Conservation (phyloP, 2,888 invertebrate species). For the Tenthredo amoena region DNA sequence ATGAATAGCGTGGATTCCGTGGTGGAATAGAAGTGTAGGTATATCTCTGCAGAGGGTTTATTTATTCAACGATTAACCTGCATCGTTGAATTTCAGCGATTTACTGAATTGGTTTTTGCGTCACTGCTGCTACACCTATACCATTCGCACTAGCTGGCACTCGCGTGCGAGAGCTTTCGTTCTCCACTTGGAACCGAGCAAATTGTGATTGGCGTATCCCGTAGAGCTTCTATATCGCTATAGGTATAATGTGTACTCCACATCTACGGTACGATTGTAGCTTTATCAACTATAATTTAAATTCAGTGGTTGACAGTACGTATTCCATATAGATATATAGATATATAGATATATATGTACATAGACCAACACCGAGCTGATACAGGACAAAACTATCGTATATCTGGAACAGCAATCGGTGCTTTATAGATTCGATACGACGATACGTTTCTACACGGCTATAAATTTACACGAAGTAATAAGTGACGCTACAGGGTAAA, state of each 20-base stretch:
- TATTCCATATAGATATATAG: background rate
- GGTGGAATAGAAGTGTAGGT: background rate
- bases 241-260: background rate
- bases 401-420: slow-evolving; percentile 14
- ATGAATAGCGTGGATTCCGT: background rate
- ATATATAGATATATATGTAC: too few species aligned
- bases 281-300: slow-evolving; percentile 27
- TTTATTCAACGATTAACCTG: slow-evolving; percentile 36
- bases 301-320: slow-evolving; percentile 11
- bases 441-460: background rate
- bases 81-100: background rate
- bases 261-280: background rate
- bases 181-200: background rate
- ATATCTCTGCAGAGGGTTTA: background rate
- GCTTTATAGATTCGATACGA: background rate
- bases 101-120: slow-evolving; percentile 33
- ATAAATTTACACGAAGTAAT: background rate
- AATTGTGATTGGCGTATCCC: slow-evolving; percentile 8
- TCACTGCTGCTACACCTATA: background rate
- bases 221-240: background rate
- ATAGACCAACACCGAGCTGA: background rate
- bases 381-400: background rate
- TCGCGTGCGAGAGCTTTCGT: background rate
- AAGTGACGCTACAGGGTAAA: background rate
- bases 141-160: background rate